phyloP scores from a whole-genome alignment of 2,113 vertebrate genomes.

The Chaenocephalus aceratus region DNA sequence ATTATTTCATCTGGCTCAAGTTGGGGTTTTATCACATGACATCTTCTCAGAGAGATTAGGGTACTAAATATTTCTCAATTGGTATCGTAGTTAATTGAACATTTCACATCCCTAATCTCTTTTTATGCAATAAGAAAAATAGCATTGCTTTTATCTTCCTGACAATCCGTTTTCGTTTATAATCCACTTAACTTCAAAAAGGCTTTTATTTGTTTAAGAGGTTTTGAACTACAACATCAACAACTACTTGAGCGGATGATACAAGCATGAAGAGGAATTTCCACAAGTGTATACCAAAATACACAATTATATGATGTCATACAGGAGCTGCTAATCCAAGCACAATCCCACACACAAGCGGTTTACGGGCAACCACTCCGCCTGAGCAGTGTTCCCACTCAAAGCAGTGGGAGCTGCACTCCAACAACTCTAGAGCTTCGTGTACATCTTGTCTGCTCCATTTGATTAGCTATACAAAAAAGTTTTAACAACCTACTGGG shows the following conservation, averaged over 20 bases:
- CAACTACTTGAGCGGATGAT: neutral
- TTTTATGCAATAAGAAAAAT: neutral
- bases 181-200: neutral
- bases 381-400: slow-evolving; percentile 59
- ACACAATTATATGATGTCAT: slow-evolving; percentile 50
- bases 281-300: slow-evolving; percentile 36
- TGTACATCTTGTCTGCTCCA: slow-evolving; percentile 64
- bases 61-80: neutral
- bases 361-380: slow-evolving; percentile 19
- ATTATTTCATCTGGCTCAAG: too few relatives aligned
- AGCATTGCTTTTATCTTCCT: neutral
- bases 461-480: slow-evolving; percentile 11
- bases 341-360: slow-evolving; percentile 47
- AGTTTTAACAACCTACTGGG: neutral
- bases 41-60: neutral
- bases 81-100: neutral
- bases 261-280: slow-evolving; percentile 29
- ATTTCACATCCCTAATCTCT: neutral
- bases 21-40: neutral
- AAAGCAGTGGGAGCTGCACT: slow-evolving; percentile 56
- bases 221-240: too few relatives aligned
- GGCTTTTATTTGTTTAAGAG: neutral
- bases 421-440: neutral
- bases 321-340: slow-evolving; percentile 28
- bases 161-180: neutral